phyloP scores from a whole-genome alignment of 2,888 invertebrate genomes.

The Cheilosia vulpina region DNA sequence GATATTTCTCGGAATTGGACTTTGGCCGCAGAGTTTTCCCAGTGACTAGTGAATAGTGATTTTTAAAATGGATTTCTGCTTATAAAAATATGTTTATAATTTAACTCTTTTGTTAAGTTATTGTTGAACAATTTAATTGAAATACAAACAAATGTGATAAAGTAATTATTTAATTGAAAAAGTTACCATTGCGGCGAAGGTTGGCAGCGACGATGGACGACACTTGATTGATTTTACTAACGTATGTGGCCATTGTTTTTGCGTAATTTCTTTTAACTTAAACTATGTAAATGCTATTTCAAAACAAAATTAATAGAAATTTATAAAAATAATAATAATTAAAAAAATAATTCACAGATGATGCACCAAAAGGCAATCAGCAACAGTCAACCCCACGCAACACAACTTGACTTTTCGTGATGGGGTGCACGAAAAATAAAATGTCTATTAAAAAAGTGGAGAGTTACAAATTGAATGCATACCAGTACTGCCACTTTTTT shows the following conservation, averaged over 20 bases:
- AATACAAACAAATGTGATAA: background rate
- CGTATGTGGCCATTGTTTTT: constrained; percentile 60
- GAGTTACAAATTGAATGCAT: background rate
- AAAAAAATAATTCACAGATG: constrained; percentile 10
- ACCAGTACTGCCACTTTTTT: constrained; percentile 1
- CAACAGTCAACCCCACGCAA: constrained; percentile 10
- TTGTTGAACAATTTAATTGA: background rate
- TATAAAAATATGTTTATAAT: background rate
- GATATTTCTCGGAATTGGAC: constrained; percentile 54
- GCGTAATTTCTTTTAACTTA: background rate
- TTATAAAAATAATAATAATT: constrained; percentile 14
- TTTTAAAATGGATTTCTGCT: background rate
- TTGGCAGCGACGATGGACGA: constrained; percentile 59
- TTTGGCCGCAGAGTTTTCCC: constrained; percentile 57
- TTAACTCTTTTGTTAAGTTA: no score
- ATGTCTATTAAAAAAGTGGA: background rate
- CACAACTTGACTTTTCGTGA: constrained; percentile 4
- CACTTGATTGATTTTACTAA: constrained; percentile 61
- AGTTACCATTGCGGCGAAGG: constrained; percentile 68
- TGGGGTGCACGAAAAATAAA: constrained; percentile 12
- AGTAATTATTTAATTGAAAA: constrained; percentile 3
- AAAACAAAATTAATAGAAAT: constrained; percentile 2
- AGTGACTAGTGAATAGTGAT: constrained; percentile 6
- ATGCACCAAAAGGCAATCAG: constrained; percentile 33
- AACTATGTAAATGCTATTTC: constrained; percentile 43